Evolutionary conservation across 1,140 invertebrate species (phyloP), one percentile per base, ranked within the genome.

Genomic region (Bathynomus jamesi): DNA sequence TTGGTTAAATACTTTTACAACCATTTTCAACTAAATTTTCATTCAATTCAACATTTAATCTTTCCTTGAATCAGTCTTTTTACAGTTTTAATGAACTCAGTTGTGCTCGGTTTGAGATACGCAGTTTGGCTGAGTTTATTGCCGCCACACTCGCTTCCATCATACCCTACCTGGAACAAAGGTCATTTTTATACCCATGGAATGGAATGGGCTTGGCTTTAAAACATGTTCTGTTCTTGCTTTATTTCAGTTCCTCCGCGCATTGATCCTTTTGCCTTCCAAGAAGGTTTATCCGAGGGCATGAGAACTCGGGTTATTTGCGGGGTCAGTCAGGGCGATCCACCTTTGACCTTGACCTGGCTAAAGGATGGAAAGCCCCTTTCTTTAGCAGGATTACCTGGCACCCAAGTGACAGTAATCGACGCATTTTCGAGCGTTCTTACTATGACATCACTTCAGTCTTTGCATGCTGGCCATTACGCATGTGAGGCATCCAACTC

Each of bases 311-410:
- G 81, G 13, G 91, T 97, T 76, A 91, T 93, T 71, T 98, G 95
- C 83, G 91, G 94, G 80, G 92, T 97, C 77, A 88, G 94, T 80
- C 93, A 95, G 83, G 95, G 95, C n/a, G 95, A 98, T 85, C 87
- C 92, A 74, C 95, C 95, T 24, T 89, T 98, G 73, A 89, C 88
- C 70, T 94, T 97, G 83, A 85, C 81, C 60, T 90, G 89, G 89
- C 78, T 81, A n/a, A 85, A 87, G 78, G 91, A 95, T 81, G 91
- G 90, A 30, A 83, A 86, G 2, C 86, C 89, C 62, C 79, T 82
- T 60, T 80, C 79, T 80, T 61, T 61, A 61, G 62, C 31, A n/a
- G 68, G 68, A 17, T 80, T 83, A 69, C 80, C 84, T 77, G 84
- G 86, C 32, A 84, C 85, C 31, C 80, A 86, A 5, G 86, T 87